Evolutionary conservation across 2,113 vertebrate genomes (phyloP), one percentile per base, ranked within the genome.

Genomic region (Eclectus roratus): DNA sequence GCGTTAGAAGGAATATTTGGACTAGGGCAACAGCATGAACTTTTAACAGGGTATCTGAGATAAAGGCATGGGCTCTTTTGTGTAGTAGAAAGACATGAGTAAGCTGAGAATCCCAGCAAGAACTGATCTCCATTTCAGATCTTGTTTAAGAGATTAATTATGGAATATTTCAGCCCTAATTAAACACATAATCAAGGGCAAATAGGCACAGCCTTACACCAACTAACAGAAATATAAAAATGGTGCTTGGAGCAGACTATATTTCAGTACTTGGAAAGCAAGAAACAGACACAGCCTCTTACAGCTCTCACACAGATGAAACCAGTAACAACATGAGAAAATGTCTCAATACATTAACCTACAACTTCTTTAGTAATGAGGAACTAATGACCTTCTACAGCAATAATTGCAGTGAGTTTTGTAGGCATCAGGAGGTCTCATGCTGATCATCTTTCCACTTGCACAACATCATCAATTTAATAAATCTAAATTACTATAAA

Each of bases 81-180:
- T 58, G 43, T 43, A 90, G 79, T 55, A 61, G 92, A 94, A 92
- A 78, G 56, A 77, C 64, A 78, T 66, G 76, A 93, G 24, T 66
- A 93, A 95, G 25, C 72, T 80, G 39, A 94, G 80, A 92, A 77
- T 78, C 64, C 43, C 52, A 73, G 55, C 43, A 82, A 73, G 70
- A 76, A 13, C 39, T 96, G 73, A 83, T 76, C 81, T 86, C n/a
- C 41, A 73, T 96, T 97, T 91, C 81, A 65, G 66, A 91, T 84
- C 86, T 93, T 92, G 60, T 93, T 95, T 77, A 70, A 85, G 52
- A 92, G 39, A 81, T 78, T 95, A 76, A 92, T 93, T 95, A 90
- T 74, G 28, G 52, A 92, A 79, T 94, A 90, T 43, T 73, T 29
- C 85, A 93, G 86, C 85, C 35, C 20, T 92, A 93, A 92, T 93